Percentiles rank a stretch among this genome's conserved stretches.
These are phyloP conservation scores for Creontiades dilutus DNA, from an alignment of 2,888 invertebrate genomes.

Conservation along the genomic window DNA sequence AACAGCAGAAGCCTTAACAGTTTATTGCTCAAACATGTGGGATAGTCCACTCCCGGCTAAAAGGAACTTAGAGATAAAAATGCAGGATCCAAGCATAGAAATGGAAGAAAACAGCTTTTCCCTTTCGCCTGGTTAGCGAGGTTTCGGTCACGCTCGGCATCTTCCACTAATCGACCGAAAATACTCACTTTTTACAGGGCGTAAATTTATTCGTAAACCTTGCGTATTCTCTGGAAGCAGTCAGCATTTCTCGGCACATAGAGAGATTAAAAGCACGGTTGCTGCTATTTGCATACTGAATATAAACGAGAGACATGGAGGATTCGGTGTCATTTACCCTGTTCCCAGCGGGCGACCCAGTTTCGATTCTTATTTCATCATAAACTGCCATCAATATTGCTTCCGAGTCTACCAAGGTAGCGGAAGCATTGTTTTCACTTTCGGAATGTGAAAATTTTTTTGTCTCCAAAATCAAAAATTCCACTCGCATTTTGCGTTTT, in stretches of 20 bases:
- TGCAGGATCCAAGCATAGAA: neutral
- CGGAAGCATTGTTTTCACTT: too few relatives aligned
- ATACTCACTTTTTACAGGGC: neutral
- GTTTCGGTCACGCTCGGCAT: neutral
- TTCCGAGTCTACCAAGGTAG: too few relatives aligned
- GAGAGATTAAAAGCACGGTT: too few relatives aligned
- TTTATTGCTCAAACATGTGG: constrained; percentile 48
- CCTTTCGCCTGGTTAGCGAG: neutral
- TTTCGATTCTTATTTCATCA: too few relatives aligned
- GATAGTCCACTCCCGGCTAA: constrained; percentile 13
- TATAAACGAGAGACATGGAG: too few relatives aligned
- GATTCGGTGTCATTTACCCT: too few relatives aligned
- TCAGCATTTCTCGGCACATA: neutral
- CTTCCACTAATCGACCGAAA: neutral
- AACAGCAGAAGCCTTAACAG: neutral
- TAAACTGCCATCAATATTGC: too few relatives aligned
- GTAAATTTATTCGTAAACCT: neutral
- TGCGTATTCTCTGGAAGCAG: neutral
- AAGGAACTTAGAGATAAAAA: neutral
- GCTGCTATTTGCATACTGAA: too few relatives aligned
- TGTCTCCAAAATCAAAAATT: too few relatives aligned
- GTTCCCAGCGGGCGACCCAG: too few relatives aligned
- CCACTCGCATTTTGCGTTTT: too few relatives aligned
- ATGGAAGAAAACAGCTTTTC: constrained; percentile 11
- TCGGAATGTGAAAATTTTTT: too few relatives aligned